Evolutionary conservation across 2,797 vertebrate genomes (phyloP).

Genomic region (Leptodactylus fallax): DNA sequence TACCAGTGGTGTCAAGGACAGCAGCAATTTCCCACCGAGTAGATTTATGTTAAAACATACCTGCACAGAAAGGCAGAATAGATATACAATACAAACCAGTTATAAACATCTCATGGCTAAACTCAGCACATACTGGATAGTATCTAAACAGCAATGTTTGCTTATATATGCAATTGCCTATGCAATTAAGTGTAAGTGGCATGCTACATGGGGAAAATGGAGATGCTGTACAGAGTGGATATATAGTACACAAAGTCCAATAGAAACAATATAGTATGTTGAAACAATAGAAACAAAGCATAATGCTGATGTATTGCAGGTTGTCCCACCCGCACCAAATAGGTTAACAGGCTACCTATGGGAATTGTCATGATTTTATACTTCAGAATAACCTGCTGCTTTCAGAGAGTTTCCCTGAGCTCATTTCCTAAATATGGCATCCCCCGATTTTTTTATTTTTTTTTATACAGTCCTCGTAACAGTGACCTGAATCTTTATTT

Average conservation of each 20-base stretch:
- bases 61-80: background rate
- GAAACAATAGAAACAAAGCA: background rate
- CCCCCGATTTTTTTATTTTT: background rate
- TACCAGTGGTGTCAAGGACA: constrained; percentile 31
- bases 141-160: too few relatives aligned
- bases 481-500: constrained; percentile 70
- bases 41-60: constrained; percentile 28
- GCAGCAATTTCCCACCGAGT: constrained; percentile 53
- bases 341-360: background rate
- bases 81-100: background rate
- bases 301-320: too few relatives aligned
- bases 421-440: background rate
- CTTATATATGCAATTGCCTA: too few relatives aligned
- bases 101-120: too few relatives aligned
- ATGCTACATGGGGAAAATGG: too few relatives aligned
- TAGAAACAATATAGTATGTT: background rate
- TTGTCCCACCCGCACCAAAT: background rate
- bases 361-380: background rate
- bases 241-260: background rate
- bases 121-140: too few relatives aligned
- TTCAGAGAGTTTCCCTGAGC: constrained; percentile 2
- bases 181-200: too few relatives aligned
- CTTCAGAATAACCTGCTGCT: background rate
- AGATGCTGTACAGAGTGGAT: too few relatives aligned
- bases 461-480: constrained; percentile 63